Conservation (phyloP, 2,113 vertebrate species). For the Anser cygnoides region DNA sequence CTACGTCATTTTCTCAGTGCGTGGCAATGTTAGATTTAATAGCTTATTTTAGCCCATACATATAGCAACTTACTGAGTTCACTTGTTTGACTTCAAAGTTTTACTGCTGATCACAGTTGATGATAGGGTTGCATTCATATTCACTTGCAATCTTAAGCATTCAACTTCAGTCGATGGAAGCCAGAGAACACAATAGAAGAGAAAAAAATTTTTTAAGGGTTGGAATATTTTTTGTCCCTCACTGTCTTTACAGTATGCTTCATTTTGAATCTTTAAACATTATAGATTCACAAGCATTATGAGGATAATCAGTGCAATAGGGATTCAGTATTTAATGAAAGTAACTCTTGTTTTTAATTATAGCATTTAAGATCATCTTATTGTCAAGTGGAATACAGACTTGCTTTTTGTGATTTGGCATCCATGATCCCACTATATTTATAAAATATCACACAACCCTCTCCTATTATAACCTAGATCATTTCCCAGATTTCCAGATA, state of each 20-base stretch:
- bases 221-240: neutral
- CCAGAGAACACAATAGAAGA: neutral
- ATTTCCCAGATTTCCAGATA: constrained; percentile 19
- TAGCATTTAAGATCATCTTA: constrained; percentile 75
- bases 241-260: constrained; percentile 10
- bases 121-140: neutral
- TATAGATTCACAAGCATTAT: constrained; percentile 68
- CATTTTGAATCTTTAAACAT: constrained; percentile 64
- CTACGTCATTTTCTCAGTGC: neutral
- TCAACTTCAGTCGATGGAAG: neutral
- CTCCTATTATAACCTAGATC: neutral
- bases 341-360: constrained; percentile 79
- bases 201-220: neutral
- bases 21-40: neutral
- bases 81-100: neutral
- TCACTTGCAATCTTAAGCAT: neutral
- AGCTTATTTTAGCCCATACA: neutral
- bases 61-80: neutral
- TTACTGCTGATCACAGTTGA: neutral
- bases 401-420: constrained; percentile 21
- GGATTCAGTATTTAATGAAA: constrained; percentile 78
- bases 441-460: neutral
- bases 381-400: constrained; percentile 66
- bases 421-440: neutral
- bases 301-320: constrained; percentile 69